Conservation (phyloP, 2,888 invertebrate species). For the Tipula unca region DNA sequence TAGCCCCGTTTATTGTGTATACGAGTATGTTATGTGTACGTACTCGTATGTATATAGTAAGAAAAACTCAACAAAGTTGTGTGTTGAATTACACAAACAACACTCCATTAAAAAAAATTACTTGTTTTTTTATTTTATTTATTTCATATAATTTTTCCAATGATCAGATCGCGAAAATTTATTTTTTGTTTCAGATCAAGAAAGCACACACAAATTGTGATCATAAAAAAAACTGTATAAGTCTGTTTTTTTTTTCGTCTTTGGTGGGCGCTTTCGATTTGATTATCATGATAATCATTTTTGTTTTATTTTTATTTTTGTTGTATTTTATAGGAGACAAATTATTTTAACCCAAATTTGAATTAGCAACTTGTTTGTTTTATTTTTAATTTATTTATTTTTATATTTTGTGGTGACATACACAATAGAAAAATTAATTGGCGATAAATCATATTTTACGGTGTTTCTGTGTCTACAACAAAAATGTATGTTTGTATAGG, state of each 20-base stretch:
- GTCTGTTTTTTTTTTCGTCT: background rate
- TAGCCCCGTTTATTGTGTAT: too few relatives aligned
- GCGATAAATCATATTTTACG: slow-evolving; percentile 4
- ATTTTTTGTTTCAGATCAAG: background rate
- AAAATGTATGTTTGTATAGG: background rate
- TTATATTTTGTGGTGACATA: background rate
- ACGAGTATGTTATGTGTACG: too few relatives aligned
- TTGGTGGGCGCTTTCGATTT: slow-evolving; percentile 8
- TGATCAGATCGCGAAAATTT: background rate
- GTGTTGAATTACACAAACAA: background rate
- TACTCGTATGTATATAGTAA: background rate
- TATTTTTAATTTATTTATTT: background rate
- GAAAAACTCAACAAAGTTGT: background rate
- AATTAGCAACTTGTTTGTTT: background rate
- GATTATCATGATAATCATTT: background rate
- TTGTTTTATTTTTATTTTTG: background rate
- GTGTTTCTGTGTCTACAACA: background rate
- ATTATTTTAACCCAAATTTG: background rate
- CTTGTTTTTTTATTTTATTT: background rate
- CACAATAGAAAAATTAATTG: background rate
- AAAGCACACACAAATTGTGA: background rate
- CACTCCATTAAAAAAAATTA: background rate
- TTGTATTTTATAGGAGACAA: slow-evolving; percentile 3
- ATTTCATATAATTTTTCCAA: background rate
- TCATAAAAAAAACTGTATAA: background rate